A percentile compares a stretch with the other conserved stretches of the same genome.
Conservation (phyloP, 2,797 vertebrate species). For the Brachyrhaphis roseni region DNA sequence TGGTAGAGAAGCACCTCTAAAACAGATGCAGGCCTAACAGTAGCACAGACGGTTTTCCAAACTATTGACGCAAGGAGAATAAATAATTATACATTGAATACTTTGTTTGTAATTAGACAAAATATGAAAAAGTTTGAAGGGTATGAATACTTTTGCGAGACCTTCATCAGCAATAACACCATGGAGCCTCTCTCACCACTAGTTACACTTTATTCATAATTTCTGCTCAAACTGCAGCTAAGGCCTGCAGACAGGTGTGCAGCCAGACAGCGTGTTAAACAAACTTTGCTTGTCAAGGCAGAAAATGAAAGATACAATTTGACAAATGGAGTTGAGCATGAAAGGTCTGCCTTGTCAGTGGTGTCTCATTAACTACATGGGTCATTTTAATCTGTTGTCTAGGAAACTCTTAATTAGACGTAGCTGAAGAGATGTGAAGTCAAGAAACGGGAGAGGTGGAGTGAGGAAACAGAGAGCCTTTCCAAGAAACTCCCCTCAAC, state of each 20-base stretch:
- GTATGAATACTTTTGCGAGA: neutral
- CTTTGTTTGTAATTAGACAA: neutral
- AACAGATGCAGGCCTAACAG: neutral
- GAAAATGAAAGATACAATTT: constrained; percentile 57
- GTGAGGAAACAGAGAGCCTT: constrained; percentile 4
- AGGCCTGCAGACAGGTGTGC: constrained; percentile 68
- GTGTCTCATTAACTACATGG: constrained; percentile 66
- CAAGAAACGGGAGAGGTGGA: neutral
- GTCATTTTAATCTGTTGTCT: constrained; percentile 59
- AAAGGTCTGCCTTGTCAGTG: constrained; percentile 67
- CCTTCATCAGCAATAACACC: neutral
- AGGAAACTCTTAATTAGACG: constrained; percentile 72
- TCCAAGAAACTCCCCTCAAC: constrained; percentile 44
- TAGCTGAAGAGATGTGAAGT: constrained; percentile 54
- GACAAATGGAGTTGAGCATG: constrained; percentile 56
- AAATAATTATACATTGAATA: neutral
- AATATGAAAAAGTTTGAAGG: neutral
- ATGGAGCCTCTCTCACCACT: neutral
- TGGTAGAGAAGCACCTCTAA: neutral
- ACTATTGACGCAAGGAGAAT: neutral
- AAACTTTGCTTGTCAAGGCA: constrained; percentile 61
- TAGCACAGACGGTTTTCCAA: neutral
- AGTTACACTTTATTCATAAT: neutral
- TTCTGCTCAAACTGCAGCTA: constrained; percentile 23
- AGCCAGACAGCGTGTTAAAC: constrained; percentile 61